Percentiles rank a stretch among this genome's conserved stretches.
Evolutionary conservation across 2,888 invertebrate genomes (phyloP).

Genomic region (Ophioninae sp.): DNA sequence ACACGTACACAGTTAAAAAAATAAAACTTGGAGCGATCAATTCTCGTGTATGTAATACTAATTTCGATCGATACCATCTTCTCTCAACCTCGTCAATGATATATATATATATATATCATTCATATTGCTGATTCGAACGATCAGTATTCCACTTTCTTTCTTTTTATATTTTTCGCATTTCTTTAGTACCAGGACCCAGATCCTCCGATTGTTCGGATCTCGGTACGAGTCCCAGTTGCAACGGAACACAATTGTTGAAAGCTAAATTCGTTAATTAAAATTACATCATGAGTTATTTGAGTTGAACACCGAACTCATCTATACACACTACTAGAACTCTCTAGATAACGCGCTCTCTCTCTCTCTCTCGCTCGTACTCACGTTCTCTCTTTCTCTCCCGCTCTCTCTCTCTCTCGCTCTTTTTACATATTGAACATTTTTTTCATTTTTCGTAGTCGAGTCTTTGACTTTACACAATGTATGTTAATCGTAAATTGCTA

Average conservation of each 20-base stretch:
- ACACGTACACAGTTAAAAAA: constrained; percentile 59
- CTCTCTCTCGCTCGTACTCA: constrained; percentile 19
- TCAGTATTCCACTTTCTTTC: constrained; percentile 22
- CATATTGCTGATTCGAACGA: constrained; percentile 56
- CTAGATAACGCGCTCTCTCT: constrained; percentile 50
- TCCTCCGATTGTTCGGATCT: constrained; percentile 37
- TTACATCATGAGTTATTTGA: constrained; percentile 57
- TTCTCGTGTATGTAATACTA: constrained; percentile 62
- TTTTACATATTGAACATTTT: constrained; percentile 68
- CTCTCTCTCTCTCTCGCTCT: constrained; percentile 47
- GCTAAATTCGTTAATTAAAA: constrained; percentile 57
- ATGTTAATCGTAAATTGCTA: constrained; percentile 55
- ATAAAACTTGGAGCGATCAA: constrained; percentile 62
- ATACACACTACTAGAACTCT: constrained; percentile 61
- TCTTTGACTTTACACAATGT: constrained; percentile 58
- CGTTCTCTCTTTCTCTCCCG: constrained; percentile 1
- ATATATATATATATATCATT: constrained; percentile 42
- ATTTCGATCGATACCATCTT: constrained; percentile 52
- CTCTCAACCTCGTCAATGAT: constrained; percentile 28
- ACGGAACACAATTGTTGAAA: constrained; percentile 57
- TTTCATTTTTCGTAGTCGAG: constrained; percentile 50
- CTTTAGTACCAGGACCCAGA: constrained; percentile 28
- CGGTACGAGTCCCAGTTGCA: constrained; percentile 33
- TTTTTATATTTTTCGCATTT: not conserved
- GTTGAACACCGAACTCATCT: constrained; percentile 61